Percentiles rank a stretch among this genome's conserved stretches.
Evolutionary conservation across 2,113 vertebrate genomes (phyloP).

Genomic region (Trachemys scripta): DNA sequence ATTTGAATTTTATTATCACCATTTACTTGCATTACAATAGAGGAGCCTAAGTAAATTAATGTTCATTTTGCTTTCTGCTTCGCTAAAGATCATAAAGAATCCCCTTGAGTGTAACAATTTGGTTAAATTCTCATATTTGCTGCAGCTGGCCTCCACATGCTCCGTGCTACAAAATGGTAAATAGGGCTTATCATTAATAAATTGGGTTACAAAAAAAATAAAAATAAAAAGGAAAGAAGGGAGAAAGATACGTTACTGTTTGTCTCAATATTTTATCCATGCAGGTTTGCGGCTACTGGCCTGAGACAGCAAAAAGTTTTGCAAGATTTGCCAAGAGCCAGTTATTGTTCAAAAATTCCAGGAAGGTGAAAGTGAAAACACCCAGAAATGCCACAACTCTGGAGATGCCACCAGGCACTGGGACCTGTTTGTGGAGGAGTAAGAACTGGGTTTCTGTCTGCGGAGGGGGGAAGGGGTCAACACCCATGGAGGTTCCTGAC

Average conservation of each 20-base stretch:
- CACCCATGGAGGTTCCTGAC: neutral
- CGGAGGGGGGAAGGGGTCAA: neutral
- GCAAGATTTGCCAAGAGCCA: neutral
- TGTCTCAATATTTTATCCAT: neutral
- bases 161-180: neutral
- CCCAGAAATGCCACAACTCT: neutral
- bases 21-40: slow-evolving; percentile 17
- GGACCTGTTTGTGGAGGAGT: neutral
- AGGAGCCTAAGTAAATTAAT: neutral
- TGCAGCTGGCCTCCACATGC: neutral
- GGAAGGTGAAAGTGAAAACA: neutral
- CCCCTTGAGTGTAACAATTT: neutral
- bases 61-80: neutral
- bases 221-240: neutral
- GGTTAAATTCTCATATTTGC: neutral
- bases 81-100: neutral
- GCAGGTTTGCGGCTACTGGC: neutral
- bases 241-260: neutral
- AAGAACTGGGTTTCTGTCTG: too few species aligned
- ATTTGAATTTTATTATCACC: neutral
- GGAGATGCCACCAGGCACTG: neutral
- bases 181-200: neutral
- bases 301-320: neutral
- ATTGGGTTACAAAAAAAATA: neutral
- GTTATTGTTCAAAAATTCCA: neutral